A percentile compares a stretch with the other conserved stretches of the same genome.
Conservation (phyloP, 2,113 vertebrate genomes). For the Xiphophorus maculatus region DNA sequence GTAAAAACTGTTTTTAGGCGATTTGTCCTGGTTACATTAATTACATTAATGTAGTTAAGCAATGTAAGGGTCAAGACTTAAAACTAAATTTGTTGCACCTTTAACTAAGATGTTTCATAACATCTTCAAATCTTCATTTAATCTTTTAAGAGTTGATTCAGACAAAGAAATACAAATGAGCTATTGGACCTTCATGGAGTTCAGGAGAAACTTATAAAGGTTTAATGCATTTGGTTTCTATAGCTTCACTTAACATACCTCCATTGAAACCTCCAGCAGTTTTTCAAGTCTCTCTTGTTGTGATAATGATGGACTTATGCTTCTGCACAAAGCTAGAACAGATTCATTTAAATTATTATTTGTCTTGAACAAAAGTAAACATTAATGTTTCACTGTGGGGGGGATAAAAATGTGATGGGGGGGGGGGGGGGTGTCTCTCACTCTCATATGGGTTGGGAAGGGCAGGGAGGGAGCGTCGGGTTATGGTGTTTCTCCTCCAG, state of each 20-base stretch:
- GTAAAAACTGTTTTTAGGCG: too few species aligned
- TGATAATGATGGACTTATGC: constrained; percentile 72
- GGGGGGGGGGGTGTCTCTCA: constrained; percentile 45
- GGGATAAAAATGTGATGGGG: background rate
- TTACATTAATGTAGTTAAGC: too few species aligned
- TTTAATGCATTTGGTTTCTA: background rate
- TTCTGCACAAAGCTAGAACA: constrained; percentile 65
- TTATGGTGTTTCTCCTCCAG: constrained; percentile 78
- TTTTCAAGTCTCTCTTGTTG: constrained; percentile 74
- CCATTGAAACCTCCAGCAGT: constrained; percentile 77
- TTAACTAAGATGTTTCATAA: background rate
- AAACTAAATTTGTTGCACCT: too few species aligned
- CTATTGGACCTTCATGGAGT: background rate
- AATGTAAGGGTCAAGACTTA: too few species aligned
- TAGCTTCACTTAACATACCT: constrained; percentile 54
- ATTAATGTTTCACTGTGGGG: background rate
- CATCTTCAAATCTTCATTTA: background rate
- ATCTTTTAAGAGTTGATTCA: background rate
- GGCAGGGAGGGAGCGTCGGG: constrained; percentile 75
- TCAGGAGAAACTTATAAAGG: too few species aligned
- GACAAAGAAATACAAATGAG: background rate
- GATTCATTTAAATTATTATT: background rate
- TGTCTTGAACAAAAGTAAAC: background rate
- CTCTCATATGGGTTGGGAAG: constrained; percentile 65
- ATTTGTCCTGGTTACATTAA: too few species aligned